Evolutionary conservation across 2,113 vertebrate species (phyloP).

Genomic region (Himantopus leucocephalus): DNA sequence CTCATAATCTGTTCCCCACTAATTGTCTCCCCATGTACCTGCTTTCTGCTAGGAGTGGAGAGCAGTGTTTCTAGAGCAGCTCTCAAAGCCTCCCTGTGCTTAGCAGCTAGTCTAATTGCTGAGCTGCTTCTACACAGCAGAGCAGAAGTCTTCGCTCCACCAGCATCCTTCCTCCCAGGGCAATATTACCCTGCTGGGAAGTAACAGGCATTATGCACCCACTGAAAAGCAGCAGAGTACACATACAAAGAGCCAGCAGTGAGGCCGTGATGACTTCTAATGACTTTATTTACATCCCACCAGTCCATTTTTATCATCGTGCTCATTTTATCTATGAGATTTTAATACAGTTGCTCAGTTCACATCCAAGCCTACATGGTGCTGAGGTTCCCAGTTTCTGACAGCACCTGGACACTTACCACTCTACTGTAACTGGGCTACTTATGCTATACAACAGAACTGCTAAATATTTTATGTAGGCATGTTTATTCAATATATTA

Average conservation of each 20-base stretch:
- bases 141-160: not conserved
- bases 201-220: not conserved
- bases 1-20: not conserved
- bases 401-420: not conserved
- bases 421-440: not conserved
- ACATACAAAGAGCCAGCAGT: not conserved
- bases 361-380: not conserved
- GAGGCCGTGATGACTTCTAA: not conserved
- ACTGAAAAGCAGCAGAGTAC: not conserved
- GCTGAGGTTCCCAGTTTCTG: not conserved
- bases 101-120: not conserved
- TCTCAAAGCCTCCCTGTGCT: not conserved
- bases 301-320: not conserved
- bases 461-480: not conserved
- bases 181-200: not conserved
- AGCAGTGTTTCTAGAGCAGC: not conserved
- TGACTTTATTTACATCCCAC: not conserved
- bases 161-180: not conserved
- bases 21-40: not conserved
- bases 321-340: not conserved
- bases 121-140: not conserved
- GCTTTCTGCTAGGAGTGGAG: not conserved
- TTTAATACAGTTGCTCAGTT: not conserved
- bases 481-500: not conserved
- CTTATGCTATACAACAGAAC: not conserved